These are phyloP conservation scores for Chondrosia reniformis DNA, from an alignment of 37 sponge, comb jelly and placozoan genomes.

Conservation along the genomic window DNA sequence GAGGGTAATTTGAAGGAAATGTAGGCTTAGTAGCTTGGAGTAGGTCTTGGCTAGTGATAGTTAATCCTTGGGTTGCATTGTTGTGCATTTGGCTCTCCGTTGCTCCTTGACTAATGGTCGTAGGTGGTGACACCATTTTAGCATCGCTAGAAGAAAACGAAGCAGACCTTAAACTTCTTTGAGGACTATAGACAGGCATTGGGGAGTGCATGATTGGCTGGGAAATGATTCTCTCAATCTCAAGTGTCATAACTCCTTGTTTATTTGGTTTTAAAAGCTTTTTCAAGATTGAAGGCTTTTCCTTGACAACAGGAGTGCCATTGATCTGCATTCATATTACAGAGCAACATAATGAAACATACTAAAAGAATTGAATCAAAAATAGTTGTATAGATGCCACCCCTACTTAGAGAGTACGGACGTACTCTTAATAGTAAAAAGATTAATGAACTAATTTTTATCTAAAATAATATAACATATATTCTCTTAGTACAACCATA, in stretches of 20 bases:
- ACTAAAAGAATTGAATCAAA: no score
- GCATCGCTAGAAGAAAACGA: neutral
- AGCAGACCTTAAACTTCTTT: neutral
- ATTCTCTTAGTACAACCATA: no score
- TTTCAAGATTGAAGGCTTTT: conserved; percentile 57
- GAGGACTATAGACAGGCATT: neutral
- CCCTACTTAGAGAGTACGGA: no score
- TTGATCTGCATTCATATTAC: conserved; percentile 47
- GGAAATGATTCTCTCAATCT: conserved; percentile 32
- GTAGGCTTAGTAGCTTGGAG: neutral
- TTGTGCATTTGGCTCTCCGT: conserved; percentile 2
- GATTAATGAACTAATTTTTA: no score
- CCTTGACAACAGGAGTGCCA: conserved; percentile 36
- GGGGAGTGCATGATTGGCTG: neutral
- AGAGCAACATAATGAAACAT: no score
- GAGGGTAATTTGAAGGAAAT: neutral
- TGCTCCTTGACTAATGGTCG: neutral
- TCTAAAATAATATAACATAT: no score
- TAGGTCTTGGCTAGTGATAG: neutral
- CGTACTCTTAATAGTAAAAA: no score
- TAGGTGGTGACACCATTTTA: neutral
- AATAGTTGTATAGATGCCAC: no score
- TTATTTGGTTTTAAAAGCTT: conserved; percentile 70
- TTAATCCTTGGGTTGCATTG: neutral
- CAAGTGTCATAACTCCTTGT: conserved; percentile 48